Conservation (phyloP, 2,113 vertebrate genomes). For the Vidua macroura region DNA sequence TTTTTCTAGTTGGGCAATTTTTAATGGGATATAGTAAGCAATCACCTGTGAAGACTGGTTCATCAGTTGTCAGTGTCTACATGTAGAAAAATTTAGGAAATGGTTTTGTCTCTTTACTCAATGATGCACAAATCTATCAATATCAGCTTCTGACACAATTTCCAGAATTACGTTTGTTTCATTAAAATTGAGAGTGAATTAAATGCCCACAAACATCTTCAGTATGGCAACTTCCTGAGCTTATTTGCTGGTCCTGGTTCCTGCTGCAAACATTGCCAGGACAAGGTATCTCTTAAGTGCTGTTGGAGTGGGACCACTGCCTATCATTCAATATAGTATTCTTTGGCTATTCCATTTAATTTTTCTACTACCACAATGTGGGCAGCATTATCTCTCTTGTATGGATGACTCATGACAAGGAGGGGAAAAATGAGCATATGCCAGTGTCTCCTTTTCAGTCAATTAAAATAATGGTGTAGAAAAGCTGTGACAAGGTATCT, state of each 20-base stretch:
- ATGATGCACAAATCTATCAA: neutral
- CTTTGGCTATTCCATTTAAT: neutral
- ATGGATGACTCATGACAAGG: neutral
- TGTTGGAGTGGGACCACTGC: neutral
- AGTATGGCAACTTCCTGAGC: neutral
- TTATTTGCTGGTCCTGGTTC: neutral
- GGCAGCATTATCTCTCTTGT: neutral
- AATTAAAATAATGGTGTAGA: neutral
- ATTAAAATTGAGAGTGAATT: neutral
- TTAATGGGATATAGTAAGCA: neutral
- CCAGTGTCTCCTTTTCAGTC: neutral
- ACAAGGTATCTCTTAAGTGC: neutral
- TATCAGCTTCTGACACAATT: neutral
- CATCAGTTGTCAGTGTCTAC: neutral
- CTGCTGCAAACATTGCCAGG: neutral
- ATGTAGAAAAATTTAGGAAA: neutral
- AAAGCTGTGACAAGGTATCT: neutral
- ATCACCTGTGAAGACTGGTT: neutral
- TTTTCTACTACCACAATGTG: neutral
- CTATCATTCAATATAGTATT: neutral
- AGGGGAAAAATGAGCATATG: neutral
- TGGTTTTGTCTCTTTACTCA: neutral
- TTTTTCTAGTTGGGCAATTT: neutral
- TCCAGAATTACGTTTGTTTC: neutral
- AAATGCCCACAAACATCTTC: neutral